Evolutionary conservation across 2,113 vertebrate species (phyloP).

Genomic region (Coreoperca whiteheadi): DNA sequence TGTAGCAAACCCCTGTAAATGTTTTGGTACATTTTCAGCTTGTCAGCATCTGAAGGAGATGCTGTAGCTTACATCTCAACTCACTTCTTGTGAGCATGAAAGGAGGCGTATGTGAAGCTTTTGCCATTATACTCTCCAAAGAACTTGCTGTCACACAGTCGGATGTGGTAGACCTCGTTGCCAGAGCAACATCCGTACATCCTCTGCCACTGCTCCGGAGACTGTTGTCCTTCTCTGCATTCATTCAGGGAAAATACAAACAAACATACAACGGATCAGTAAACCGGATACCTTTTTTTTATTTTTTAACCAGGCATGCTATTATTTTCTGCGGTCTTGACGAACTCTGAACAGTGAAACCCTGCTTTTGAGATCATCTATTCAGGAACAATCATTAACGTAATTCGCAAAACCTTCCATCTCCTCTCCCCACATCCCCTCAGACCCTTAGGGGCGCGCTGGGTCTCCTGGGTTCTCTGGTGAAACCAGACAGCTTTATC

Average conservation of each 20-base stretch:
- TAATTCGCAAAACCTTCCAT: background rate
- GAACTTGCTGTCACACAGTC: constrained; percentile 94
- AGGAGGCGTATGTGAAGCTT: constrained; percentile 97
- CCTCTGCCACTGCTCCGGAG: constrained; percentile 96
- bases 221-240: constrained; percentile 93
- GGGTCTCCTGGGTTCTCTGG: background rate
- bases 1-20: background rate
- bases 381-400: background rate
- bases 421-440: background rate
- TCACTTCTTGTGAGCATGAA: constrained; percentile 98
- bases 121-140: constrained; percentile 97
- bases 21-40: background rate
- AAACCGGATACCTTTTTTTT: background rate
- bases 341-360: background rate
- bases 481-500: constrained; percentile 29
- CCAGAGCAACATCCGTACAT: constrained; percentile 96
- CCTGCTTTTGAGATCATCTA: background rate
- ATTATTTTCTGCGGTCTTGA: background rate
- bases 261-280: background rate
- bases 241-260: constrained; percentile 18
- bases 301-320: background rate
- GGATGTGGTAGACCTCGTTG: constrained; percentile 97
- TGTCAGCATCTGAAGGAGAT: constrained; percentile 27
- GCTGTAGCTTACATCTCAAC: constrained; percentile 58
- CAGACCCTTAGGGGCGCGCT: background rate